These are phyloP conservation scores for Neopelma chrysocephalum DNA, from an alignment of 2,797 vertebrate genomes.

Conservation along the genomic window DNA sequence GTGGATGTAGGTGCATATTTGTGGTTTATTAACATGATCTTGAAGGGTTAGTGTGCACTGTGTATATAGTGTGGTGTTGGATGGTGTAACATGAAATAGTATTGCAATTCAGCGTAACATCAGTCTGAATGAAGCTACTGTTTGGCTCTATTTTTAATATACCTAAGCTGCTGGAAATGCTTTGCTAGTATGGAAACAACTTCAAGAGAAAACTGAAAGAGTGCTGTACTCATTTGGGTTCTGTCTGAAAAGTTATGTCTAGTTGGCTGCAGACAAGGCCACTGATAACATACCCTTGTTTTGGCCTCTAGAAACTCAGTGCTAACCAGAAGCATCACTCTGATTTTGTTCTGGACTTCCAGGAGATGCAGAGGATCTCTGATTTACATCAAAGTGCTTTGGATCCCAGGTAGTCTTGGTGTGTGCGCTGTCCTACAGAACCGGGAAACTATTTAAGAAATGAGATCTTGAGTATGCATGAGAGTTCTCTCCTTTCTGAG, in stretches of 20 bases:
- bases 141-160: constrained; percentile 10
- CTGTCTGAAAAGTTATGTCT: neutral
- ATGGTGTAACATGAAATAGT: neutral
- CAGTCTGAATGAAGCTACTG: constrained; percentile 32
- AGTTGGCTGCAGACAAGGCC: neutral
- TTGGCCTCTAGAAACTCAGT: neutral
- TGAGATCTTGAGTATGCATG: neutral
- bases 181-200: neutral
- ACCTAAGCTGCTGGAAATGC: neutral
- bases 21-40: neutral
- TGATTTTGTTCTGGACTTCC: neutral
- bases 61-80: neutral
- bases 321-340: neutral
- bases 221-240: neutral
- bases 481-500: neutral
- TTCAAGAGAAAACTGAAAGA: neutral
- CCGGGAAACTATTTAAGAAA: neutral
- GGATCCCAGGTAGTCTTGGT: neutral
- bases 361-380: neutral
- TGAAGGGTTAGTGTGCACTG: neutral
- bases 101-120: neutral
- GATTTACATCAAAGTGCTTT: neutral
- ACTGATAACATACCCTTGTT: neutral
- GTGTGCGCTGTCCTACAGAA: neutral
- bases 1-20: neutral